Evolutionary conservation across 2,113 vertebrate genomes (phyloP).

Genomic region (Ciconia stormi): DNA sequence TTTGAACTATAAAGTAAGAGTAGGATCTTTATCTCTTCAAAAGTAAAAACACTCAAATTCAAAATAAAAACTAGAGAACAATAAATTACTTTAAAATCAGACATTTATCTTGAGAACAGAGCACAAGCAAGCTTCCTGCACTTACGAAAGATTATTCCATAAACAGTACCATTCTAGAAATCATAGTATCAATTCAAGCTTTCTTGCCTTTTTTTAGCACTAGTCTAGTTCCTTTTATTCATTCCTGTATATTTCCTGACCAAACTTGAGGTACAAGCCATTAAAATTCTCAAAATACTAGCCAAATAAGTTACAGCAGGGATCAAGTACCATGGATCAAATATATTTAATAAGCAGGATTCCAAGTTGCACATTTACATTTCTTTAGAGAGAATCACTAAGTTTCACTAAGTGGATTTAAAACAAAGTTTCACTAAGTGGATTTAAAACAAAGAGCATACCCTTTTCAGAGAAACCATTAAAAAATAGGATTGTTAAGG

Average conservation of each 20-base stretch:
- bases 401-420: neutral
- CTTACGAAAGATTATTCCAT: neutral
- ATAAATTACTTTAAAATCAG: neutral
- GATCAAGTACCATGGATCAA: neutral
- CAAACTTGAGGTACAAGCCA: neutral
- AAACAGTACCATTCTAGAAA: neutral
- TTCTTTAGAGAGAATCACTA: neutral
- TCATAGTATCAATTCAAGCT: neutral
- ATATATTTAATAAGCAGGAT: neutral
- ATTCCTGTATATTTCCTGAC: neutral
- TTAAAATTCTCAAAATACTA: neutral
- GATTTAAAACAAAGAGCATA: neutral
- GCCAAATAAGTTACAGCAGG: neutral
- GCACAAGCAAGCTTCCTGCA: neutral
- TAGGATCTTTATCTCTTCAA: neutral
- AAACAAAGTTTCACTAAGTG: no score
- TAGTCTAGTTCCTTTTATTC: neutral
- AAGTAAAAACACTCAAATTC: neutral
- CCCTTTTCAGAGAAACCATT: neutral
- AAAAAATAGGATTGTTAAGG: neutral
- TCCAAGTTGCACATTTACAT: neutral
- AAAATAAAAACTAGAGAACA: neutral
- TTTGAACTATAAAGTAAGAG: neutral
- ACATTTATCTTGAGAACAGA: neutral
- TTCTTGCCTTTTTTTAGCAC: neutral